Conservation (phyloP, 2,113 vertebrate species). For the Stomatorhinus ivindoensis region DNA sequence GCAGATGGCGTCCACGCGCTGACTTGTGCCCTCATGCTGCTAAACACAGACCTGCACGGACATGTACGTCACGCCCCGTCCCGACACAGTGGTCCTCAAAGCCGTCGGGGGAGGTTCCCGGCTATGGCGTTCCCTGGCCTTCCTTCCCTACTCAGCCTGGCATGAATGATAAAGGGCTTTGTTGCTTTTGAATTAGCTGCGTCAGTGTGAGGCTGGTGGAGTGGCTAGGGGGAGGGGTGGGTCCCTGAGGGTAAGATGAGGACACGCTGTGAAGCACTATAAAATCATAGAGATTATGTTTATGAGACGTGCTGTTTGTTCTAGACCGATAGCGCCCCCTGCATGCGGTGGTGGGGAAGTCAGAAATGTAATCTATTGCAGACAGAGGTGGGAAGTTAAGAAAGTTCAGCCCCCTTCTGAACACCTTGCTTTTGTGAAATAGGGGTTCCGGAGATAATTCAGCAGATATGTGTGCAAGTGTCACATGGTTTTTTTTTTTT, state of each 20-base stretch:
- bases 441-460: too few species aligned
- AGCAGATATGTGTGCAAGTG: too few species aligned
- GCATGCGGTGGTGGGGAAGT: not conserved
- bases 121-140: not conserved
- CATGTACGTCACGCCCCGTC: constrained; percentile 61
- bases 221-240: not conserved
- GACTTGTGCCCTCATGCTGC: constrained; percentile 86
- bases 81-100: too few species aligned
- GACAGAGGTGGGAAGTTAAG: not conserved
- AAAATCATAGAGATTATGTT: not conserved
- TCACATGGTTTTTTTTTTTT: too few species aligned
- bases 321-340: not conserved
- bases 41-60: constrained; percentile 93
- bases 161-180: not conserved
- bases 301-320: not conserved
- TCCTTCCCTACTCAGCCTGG: not conserved
- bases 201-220: not conserved
- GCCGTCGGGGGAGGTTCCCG: not conserved
- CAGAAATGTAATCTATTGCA: not conserved
- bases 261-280: not conserved
- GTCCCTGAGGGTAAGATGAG: not conserved
- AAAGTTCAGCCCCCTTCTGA: not conserved
- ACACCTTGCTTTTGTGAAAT: too few species aligned
- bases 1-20: constrained; percentile 78
- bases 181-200: not conserved